Base-by-base conservation (phyloP, 2,113 vertebrate species). In the Phaetusa simplex region DNA sequence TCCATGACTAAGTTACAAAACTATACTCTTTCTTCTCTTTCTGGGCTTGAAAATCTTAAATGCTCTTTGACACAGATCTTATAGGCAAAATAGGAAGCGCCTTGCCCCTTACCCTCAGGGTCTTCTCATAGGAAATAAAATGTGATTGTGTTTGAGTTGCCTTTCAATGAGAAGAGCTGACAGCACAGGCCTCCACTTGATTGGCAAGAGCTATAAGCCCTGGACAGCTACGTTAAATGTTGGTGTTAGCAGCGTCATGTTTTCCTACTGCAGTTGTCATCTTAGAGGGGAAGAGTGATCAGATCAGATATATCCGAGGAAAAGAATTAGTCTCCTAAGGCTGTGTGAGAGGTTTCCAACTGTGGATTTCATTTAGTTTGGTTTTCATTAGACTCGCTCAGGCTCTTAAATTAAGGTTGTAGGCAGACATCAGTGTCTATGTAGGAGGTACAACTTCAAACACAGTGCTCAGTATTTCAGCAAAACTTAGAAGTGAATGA, bases 401-500 rank as follows among this genome's bases (percentile, higher is more conserved):
- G 36, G 50, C 9, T 91, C 40, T 78, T 77, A 88, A 77, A 86
- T 81, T 69, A 52, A 66, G 36, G 13, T 19, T 81, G 59, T 88
- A 78, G 80, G 81, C 55, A 89, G 72, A 58, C 13, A 62, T 86
- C 64, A 38, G 26, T 56, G 34, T 86, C 76, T 93, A 78, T 36
- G 92, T 93, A 73, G 77, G 92, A 77, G 53, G 83, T 5, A 88
- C 77, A 45, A 89, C 91, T 95, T 91, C 80, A 93, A 92, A 94
- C 66, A 67, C 6, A 16, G 23, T 65, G 20, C 42, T 90, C 36
- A 65, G 2, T 83, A 65, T 92, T 94, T 94, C 93, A 66, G 34
- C 20, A 81, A 88, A 95, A 73, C 40, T n/a, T 80, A 23, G 4
- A 76, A 52, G 58, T 86, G 67, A 59, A 21, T 80, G 71, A 86